phyloP scores from a whole-genome alignment of 2,888 invertebrate species.

The Dasypogon diadema region DNA sequence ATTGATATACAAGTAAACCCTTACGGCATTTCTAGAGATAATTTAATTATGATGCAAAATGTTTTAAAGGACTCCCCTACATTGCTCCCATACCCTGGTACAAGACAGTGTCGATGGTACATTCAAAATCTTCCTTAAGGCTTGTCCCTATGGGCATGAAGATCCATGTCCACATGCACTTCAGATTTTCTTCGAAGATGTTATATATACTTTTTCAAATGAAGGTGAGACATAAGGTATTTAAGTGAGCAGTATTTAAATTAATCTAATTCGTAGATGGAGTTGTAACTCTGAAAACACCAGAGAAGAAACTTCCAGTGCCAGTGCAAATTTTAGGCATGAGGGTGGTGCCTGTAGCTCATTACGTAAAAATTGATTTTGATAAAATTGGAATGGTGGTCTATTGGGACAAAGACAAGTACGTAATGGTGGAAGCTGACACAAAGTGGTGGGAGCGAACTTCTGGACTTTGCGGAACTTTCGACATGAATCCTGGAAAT shows the following conservation, averaged over 20 bases:
- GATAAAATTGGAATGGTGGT: slow-evolving; percentile 77
- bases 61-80: slow-evolving; percentile 73
- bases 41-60: neutral
- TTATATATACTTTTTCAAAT: slow-evolving; percentile 74
- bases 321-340: slow-evolving; percentile 81
- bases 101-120: slow-evolving; percentile 78
- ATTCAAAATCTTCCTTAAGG: slow-evolving; percentile 76
- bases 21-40: no score
- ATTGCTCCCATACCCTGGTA: slow-evolving; percentile 81
- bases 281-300: slow-evolving; percentile 71
- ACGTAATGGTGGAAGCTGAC: slow-evolving; percentile 76
- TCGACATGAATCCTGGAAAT: slow-evolving; percentile 78
- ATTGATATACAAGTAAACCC: slow-evolving; percentile 76
- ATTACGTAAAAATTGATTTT: slow-evolving; percentile 77
- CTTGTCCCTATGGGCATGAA: slow-evolving; percentile 72
- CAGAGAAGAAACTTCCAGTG: slow-evolving; percentile 74
- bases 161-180: slow-evolving; percentile 68
- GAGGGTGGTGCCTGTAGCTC: slow-evolving; percentile 78
- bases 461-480: slow-evolving; percentile 83
- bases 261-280: slow-evolving; percentile 68
- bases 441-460: slow-evolving; percentile 82
- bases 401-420: slow-evolving; percentile 81
- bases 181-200: slow-evolving; percentile 75
- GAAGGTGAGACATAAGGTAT: slow-evolving; percentile 65
- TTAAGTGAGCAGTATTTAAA: neutral